phyloP scores from a whole-genome alignment of 2,888 invertebrate species.

The Drosophila incognita region DNA sequence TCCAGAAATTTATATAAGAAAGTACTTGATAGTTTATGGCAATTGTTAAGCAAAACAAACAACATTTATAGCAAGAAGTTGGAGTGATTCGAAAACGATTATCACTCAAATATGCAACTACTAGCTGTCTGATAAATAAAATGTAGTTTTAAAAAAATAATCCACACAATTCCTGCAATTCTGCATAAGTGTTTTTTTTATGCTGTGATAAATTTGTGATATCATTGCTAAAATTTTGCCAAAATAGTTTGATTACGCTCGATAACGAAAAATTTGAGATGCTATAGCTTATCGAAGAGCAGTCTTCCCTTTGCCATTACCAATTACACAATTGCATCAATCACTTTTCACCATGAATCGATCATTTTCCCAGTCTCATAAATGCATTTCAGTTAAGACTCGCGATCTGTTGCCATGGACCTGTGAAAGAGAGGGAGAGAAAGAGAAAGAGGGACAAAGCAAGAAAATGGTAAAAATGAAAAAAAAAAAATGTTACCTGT shows the following conservation, averaged over 20 bases:
- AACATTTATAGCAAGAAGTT: background rate
- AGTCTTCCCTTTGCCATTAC: constrained; percentile 2
- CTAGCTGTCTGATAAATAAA: background rate
- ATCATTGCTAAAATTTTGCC: background rate
- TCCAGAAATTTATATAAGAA: constrained; percentile 25
- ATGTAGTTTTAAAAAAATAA: background rate
- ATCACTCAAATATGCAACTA: background rate
- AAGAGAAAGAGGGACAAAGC: constrained; percentile 3
- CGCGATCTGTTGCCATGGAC: constrained; percentile 5
- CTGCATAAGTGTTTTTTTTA: background rate
- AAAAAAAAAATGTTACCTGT: constrained; percentile 66
- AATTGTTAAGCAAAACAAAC: background rate
- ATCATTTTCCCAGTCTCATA: constrained; percentile 21
- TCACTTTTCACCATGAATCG: constrained; percentile 23
- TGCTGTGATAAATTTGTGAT: background rate
- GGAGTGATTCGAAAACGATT: background rate
- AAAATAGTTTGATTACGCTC: constrained; percentile 2
- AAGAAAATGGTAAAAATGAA: background rate
- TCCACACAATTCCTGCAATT: background rate
- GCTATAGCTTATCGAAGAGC: background rate
- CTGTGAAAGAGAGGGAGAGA: constrained; percentile 2
- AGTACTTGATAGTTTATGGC: background rate
- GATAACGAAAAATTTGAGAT: background rate
- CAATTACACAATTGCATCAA: constrained; percentile 23
- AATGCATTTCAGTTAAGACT: constrained; percentile 1